Evolutionary conservation across 2,113 vertebrate genomes (phyloP).

Genomic region (Chaetorhynchus papuensis): DNA sequence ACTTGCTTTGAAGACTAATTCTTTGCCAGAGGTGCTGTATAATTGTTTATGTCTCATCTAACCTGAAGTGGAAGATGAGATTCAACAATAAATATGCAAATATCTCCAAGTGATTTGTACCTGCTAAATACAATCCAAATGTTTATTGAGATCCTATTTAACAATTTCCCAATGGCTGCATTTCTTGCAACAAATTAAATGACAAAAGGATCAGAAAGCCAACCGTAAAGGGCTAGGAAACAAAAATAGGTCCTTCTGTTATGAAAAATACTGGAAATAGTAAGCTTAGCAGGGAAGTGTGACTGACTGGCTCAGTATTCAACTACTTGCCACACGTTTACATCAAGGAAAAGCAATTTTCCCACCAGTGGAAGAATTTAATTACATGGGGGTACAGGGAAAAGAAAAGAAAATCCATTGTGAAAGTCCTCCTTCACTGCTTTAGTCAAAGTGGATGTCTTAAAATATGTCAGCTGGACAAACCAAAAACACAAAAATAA

Average conservation of each 20-base stretch:
- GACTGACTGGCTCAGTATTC: not conserved
- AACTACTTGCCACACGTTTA: not conserved
- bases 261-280: not conserved
- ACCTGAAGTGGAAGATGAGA: constrained; percentile 8
- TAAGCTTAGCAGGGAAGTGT: not conserved
- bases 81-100: constrained; percentile 18
- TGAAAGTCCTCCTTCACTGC: not conserved
- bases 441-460: not conserved
- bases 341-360: not conserved
- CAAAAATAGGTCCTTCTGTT: not conserved
- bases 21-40: not conserved
- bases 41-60: not conserved
- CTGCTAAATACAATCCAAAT: constrained; percentile 19
- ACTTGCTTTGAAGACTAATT: not conserved
- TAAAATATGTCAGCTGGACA: not conserved
- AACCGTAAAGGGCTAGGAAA: not conserved
- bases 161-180: not conserved
- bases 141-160: not conserved
- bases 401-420: not conserved
- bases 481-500: not conserved
- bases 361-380: not conserved
- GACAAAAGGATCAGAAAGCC: not conserved
- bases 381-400: not conserved
- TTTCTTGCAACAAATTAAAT: not conserved
- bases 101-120: not conserved